Evolutionary conservation across 2,888 invertebrate species (phyloP).

Genomic region (Ernsta delagoae): DNA sequence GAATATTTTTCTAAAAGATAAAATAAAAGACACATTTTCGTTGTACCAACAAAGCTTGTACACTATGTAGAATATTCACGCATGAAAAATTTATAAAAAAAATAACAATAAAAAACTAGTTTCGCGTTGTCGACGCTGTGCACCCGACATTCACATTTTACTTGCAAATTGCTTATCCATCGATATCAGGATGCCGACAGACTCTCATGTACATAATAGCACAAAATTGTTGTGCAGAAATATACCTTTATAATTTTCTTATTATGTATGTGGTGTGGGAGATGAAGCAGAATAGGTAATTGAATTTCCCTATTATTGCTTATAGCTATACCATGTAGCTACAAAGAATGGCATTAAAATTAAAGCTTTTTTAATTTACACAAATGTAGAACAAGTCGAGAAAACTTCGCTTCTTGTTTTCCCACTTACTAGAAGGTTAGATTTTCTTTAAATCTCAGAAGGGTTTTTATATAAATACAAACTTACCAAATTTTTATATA

Average conservation of each 20-base stretch:
- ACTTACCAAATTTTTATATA: no score
- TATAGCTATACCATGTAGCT: no score
- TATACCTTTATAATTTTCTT: neutral
- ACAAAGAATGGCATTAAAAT: no score
- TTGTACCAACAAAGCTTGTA: slow-evolving; percentile 12
- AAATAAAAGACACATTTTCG: slow-evolving; percentile 6
- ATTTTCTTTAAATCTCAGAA: no score
- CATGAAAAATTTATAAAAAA: slow-evolving; percentile 65
- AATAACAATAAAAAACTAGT: slow-evolving; percentile 62
- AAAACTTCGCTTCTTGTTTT: no score
- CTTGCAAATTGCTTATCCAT: slow-evolving; percentile 81
- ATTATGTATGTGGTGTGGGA: no score
- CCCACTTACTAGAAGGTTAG: no score
- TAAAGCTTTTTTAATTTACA: no score
- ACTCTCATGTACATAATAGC: slow-evolving; percentile 49
- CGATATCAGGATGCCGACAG: slow-evolving; percentile 61
- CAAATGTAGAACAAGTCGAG: no score
- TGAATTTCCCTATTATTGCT: no score
- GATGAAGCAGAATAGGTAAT: no score
- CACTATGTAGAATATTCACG: slow-evolving; percentile 53
- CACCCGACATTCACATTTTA: slow-evolving; percentile 74
- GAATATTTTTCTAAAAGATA: slow-evolving; percentile 21
- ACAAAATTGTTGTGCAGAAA: slow-evolving; percentile 42
- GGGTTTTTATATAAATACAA: no score
- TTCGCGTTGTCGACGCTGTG: slow-evolving; percentile 54